phyloP scores from a whole-genome alignment of 2,113 vertebrate species.

The Centrocercus urophasianus region DNA sequence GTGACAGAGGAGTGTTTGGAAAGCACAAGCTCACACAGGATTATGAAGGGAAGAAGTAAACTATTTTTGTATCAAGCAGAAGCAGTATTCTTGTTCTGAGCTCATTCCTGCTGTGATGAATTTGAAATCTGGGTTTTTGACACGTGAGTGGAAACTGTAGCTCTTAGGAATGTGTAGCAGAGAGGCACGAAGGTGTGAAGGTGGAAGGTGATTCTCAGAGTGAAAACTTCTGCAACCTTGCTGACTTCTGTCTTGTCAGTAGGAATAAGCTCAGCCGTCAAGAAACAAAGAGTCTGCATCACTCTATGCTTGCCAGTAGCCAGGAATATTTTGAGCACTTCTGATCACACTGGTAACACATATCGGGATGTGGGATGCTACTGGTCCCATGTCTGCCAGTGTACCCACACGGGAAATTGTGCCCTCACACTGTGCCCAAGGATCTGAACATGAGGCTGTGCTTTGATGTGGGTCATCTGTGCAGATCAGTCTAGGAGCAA shows the following conservation, averaged over 20 bases:
- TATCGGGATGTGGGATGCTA: accelerated
- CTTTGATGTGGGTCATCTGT: background rate
- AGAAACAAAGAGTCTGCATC: background rate
- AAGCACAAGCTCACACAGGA: background rate
- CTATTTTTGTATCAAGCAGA: background rate
- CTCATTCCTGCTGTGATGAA: background rate
- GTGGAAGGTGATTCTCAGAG: background rate
- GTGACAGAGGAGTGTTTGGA: background rate
- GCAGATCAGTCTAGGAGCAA: background rate
- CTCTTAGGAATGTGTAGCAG: background rate
- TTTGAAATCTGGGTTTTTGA: background rate
- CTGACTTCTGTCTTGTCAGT: background rate
- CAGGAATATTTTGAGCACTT: background rate
- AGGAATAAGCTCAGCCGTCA: background rate
- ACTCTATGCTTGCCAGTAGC: background rate
- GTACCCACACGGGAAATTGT: background rate
- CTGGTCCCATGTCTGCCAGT: background rate
- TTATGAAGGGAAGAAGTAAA: background rate
- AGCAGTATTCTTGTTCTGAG: background rate
- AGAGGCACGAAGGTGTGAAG: background rate
- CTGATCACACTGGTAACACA: background rate
- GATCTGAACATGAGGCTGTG: background rate
- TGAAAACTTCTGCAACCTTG: background rate
- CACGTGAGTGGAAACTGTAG: background rate
- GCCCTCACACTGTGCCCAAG: background rate